phyloP scores from a whole-genome alignment of 2,888 invertebrate species.

The Tetanocera ferruginea region DNA sequence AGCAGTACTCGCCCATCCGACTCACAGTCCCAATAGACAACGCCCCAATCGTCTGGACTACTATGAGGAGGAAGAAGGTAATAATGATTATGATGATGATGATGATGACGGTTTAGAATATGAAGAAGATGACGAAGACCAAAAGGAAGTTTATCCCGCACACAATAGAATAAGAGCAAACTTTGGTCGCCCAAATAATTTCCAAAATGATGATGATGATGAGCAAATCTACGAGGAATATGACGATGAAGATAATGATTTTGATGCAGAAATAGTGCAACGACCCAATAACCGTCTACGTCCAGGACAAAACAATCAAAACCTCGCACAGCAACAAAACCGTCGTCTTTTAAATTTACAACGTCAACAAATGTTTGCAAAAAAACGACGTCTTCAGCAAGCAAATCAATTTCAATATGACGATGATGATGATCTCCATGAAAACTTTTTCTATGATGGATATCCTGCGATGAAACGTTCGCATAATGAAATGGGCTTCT shows the following conservation, averaged over 20 bases:
- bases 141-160: constrained; percentile 40
- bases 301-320: constrained; percentile 44
- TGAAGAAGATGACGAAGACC: constrained; percentile 38
- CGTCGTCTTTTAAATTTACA: background rate
- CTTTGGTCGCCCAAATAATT: constrained; percentile 38
- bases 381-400: constrained; percentile 14
- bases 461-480: constrained; percentile 45
- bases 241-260: constrained; percentile 45
- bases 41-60: constrained; percentile 52
- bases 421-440: constrained; percentile 19
- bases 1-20: constrained; percentile 57
- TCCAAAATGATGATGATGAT: constrained; percentile 52
- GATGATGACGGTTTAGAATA: constrained; percentile 45
- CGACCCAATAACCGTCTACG: constrained; percentile 44
- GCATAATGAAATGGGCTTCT: constrained; percentile 52
- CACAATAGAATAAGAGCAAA: constrained; percentile 7
- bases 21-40: constrained; percentile 40
- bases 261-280: constrained; percentile 45
- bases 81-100: constrained; percentile 36
- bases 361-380: constrained; percentile 1
- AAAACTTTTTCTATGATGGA: constrained; percentile 39
- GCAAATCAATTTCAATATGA: constrained; percentile 38
- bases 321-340: constrained; percentile 14
- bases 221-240: constrained; percentile 48
- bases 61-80: constrained; percentile 49